These are phyloP conservation scores for Drosophila kuntzei DNA, from an alignment of 2,888 invertebrate species.

Conservation along the genomic window DNA sequence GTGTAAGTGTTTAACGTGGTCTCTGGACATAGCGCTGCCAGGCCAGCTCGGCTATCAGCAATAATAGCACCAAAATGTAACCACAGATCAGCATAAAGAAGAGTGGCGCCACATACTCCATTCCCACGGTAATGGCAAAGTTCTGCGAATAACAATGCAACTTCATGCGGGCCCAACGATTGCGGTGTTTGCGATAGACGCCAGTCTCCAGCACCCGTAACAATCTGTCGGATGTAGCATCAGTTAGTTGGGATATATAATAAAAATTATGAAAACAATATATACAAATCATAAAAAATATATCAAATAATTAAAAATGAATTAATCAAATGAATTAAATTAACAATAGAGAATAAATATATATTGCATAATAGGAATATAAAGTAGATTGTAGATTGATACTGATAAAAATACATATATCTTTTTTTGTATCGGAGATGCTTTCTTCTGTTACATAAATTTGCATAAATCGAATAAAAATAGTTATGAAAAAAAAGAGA, in stretches of 20 bases:
- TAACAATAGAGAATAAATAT: too few relatives aligned
- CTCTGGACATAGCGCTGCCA: slow-evolving; percentile 59
- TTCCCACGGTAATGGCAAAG: slow-evolving; percentile 79
- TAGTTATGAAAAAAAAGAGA: too few relatives aligned
- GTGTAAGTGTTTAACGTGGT: slow-evolving; percentile 15
- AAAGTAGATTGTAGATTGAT: too few relatives aligned
- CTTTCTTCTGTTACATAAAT: too few relatives aligned
- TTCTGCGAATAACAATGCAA: slow-evolving; percentile 78
- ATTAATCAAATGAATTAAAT: too few relatives aligned
- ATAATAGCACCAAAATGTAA: slow-evolving; percentile 67
- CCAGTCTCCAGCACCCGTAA: slow-evolving; percentile 82
- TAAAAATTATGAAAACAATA: background rate
- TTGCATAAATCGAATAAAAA: too few relatives aligned
- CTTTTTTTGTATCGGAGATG: too few relatives aligned
- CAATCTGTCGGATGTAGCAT: slow-evolving; percentile 46
- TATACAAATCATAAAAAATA: too few relatives aligned
- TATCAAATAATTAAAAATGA: too few relatives aligned
- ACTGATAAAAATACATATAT: too few relatives aligned
- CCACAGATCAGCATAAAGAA: slow-evolving; percentile 77
- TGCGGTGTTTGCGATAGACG: slow-evolving; percentile 74
- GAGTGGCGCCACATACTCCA: slow-evolving; percentile 83
- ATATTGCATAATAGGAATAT: too few relatives aligned
- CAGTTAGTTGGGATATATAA: background rate
- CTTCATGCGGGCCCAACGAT: slow-evolving; percentile 76
- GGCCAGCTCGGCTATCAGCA: slow-evolving; percentile 73